phyloP scores from a whole-genome alignment of 2,113 vertebrate genomes.

The Turnix velox region DNA sequence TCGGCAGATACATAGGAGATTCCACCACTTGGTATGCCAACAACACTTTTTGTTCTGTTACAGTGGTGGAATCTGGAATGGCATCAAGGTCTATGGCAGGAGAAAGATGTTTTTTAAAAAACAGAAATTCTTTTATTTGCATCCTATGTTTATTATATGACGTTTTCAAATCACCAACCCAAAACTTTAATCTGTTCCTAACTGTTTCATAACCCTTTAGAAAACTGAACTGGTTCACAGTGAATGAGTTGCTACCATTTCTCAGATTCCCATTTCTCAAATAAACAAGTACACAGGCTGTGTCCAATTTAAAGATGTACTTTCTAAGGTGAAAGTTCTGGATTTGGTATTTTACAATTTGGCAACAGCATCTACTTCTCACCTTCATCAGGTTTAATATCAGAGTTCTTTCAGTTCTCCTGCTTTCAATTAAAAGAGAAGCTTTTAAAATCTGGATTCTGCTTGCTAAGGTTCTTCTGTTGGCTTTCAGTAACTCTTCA shows the following conservation, averaged over 20 bases:
- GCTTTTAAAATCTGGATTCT: background rate
- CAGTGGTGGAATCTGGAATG: background rate
- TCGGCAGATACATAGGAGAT: background rate
- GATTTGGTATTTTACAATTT: background rate
- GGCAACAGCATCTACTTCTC: background rate
- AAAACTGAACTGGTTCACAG: background rate
- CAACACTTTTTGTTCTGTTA: background rate
- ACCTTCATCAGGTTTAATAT: background rate
- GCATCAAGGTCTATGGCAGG: background rate
- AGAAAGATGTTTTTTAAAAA: background rate
- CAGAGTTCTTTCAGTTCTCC: background rate
- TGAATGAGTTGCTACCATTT: background rate
- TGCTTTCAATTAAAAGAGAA: background rate
- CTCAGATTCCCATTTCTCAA: background rate
- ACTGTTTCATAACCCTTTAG: background rate
- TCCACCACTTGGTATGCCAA: background rate
- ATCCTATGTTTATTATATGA: background rate
- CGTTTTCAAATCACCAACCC: background rate
- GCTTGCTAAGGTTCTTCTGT: background rate
- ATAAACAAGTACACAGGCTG: background rate
- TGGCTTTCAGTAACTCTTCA: background rate
- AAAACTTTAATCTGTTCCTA: background rate
- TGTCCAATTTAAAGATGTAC: background rate
- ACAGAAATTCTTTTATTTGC: background rate
- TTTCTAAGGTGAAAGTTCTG: background rate